Base-by-base conservation (phyloP, 2,888 invertebrate species). In the Rhingia campestris region DNA sequence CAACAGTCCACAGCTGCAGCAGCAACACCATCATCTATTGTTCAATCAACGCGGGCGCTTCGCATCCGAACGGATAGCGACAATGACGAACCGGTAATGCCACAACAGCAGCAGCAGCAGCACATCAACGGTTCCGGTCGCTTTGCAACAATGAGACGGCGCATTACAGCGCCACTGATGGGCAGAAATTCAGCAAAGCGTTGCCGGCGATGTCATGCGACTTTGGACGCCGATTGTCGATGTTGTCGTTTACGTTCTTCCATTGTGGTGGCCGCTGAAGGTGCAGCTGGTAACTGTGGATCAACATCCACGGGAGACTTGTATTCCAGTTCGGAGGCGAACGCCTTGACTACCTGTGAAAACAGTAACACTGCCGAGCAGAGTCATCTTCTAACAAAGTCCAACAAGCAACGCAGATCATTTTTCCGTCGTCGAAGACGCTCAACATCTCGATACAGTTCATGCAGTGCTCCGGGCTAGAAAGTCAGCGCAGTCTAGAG, bases 391-490 rank as follows among this genome's bases (percentile, higher is more conserved):
- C 41, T 79, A 4, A 45, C 63, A 3, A 79, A 79, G 37, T 53
- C 79, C 10, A 79, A 22, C 22, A 22, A 79, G 45, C 64, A 64
- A 30, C 79, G 79, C 32, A 47, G 64, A 35, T 37, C 82, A 37
- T 79, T 82, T 47, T 80, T 80, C 12, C 84, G 84, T 22, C 80
- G 80, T 54, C 80, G 80, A 39, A 76, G 88, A 7, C 86, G 86
- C 2, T 86, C 87, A 9, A 81, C 86, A 33, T 87, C 87, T 1
- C 56, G 86, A 30, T 86, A 86, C 37, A 87, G 87, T 22, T 86
- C 87, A 6, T 87, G 87, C 66, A 88, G 88, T 85, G 88, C 88
- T 32, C 88, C 88, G 6, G 88, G 86, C 22, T 88, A 88, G 45
- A 9, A 30, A n/a, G 5, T 3, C 9, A 12, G 33, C 43, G 1